Conservation (phyloP, 2,113 vertebrate genomes). For the Coreoperca whiteheadi region DNA sequence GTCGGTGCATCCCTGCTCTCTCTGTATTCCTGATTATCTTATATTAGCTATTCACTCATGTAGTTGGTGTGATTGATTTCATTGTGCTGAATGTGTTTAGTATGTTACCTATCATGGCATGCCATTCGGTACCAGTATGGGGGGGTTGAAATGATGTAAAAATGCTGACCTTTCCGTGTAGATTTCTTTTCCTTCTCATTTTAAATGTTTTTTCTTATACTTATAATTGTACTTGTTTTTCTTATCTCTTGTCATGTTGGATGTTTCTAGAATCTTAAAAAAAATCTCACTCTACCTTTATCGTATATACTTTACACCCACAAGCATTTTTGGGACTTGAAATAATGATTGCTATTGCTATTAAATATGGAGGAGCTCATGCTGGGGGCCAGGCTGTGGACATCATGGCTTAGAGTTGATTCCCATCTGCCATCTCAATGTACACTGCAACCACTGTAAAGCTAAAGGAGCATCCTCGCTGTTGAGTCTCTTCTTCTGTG, state of each 20-base stretch:
- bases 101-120: too few species aligned
- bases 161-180: too few species aligned
- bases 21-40: too few species aligned
- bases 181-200: neutral
- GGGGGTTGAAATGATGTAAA: too few species aligned
- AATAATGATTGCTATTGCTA: conserved; percentile 30
- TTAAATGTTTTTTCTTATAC: neutral
- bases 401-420: conserved; percentile 29
- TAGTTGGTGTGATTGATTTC: too few species aligned
- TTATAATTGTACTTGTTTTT: too few species aligned
- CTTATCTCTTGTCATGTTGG: neutral
- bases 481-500: neutral
- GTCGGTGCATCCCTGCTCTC: too few species aligned
- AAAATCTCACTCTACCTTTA: neutral
- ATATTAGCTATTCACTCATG: too few species aligned
- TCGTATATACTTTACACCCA: conserved; percentile 28
- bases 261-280: neutral
- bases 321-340: conserved; percentile 16
- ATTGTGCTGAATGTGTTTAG: too few species aligned
- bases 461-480: neutral
- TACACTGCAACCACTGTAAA: conserved; percentile 35
- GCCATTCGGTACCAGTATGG: too few species aligned
- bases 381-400: conserved; percentile 63
- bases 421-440: conserved; percentile 55
- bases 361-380: conserved; percentile 42